phyloP scores from a whole-genome alignment of 2,888 invertebrate species.

The Choristoneura rosaceana region DNA sequence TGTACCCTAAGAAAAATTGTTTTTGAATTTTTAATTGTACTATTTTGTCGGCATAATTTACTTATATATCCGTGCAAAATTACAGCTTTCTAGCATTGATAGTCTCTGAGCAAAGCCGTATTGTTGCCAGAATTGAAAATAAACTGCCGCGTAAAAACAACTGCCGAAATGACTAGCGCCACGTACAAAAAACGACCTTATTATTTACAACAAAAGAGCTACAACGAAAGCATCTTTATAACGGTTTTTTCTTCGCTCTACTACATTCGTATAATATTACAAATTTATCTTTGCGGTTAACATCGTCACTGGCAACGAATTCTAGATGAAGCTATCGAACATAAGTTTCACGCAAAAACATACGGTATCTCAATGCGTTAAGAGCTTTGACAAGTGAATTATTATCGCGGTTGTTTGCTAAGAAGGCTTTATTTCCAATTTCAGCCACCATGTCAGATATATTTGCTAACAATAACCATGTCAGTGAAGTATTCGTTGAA shows the following conservation, averaged over 20 bases:
- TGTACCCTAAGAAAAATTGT: too few relatives aligned
- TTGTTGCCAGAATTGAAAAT: slow-evolving; percentile 83
- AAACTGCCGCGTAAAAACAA: slow-evolving; percentile 57
- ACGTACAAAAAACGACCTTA: neutral
- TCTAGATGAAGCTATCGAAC: neutral
- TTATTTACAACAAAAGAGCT: neutral
- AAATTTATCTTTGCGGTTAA: neutral
- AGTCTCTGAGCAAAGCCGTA: too few relatives aligned
- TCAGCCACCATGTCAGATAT: neutral
- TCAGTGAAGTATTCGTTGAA: neutral
- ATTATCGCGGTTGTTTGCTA: neutral
- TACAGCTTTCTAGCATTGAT: too few relatives aligned
- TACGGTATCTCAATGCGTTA: neutral
- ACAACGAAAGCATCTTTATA: neutral
- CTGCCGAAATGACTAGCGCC: neutral
- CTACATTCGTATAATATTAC: neutral
- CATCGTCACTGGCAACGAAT: neutral
- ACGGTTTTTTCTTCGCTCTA: neutral
- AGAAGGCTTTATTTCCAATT: neutral
- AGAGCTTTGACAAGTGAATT: neutral
- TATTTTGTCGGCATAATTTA: too few relatives aligned
- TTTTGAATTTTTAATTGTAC: too few relatives aligned
- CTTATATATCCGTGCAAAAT: too few relatives aligned
- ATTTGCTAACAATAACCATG: neutral
- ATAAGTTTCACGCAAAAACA: neutral